A percentile compares a stretch with the other conserved stretches of the same genome.
Conservation (phyloP, 2,797 vertebrate species). For the Lepus townsendii region DNA sequence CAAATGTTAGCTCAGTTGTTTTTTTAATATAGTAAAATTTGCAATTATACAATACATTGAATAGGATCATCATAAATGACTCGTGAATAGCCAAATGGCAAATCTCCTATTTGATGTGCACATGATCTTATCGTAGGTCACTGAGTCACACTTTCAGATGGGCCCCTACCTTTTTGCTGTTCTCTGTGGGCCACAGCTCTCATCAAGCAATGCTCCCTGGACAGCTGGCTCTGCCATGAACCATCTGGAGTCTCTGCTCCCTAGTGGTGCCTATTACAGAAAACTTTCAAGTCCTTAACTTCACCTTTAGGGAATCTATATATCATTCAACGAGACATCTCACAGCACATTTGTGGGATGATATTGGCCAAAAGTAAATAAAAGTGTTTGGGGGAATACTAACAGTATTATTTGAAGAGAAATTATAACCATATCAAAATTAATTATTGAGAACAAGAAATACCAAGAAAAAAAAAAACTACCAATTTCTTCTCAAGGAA, state of each 20-base stretch:
- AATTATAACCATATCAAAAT: neutral
- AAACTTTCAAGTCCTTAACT: slow-evolving; percentile 66
- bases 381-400: slow-evolving; percentile 11
- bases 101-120: slow-evolving; percentile 24
- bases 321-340: slow-evolving; percentile 67
- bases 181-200: slow-evolving; percentile 53
- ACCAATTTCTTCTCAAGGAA: neutral
- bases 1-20: neutral
- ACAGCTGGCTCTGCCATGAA: slow-evolving; percentile 70
- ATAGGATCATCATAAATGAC: neutral
- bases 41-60: neutral
- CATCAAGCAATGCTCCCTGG: slow-evolving; percentile 50
- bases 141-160: slow-evolving; percentile 36
- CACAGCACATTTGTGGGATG: slow-evolving; percentile 23
- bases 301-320: slow-evolving; percentile 76
- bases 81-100: neutral
- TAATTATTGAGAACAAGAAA: neutral
- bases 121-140: slow-evolving; percentile 4
- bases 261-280: slow-evolving; percentile 59
- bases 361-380: slow-evolving; percentile 15
- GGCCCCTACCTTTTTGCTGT: neutral
- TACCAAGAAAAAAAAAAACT: neutral
- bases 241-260: slow-evolving; percentile 74
- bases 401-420: slow-evolving; percentile 42
- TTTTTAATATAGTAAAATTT: slow-evolving; percentile 5